Percentiles rank a stretch among this genome's conserved stretches.
Evolutionary conservation across 2,888 invertebrate genomes (phyloP).

Genomic region (Amorpha juglandis): DNA sequence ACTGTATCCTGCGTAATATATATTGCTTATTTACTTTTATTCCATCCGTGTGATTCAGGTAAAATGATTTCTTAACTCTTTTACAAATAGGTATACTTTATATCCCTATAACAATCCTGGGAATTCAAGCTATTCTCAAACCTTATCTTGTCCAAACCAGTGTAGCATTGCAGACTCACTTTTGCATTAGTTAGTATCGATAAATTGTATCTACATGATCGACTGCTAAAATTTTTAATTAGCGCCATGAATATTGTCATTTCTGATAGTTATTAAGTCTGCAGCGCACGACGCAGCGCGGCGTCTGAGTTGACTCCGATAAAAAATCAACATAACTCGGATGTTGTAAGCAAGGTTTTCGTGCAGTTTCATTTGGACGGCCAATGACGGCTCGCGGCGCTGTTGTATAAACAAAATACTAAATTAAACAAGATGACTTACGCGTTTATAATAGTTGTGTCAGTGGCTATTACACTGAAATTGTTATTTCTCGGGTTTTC

Average conservation of each 20-base stretch:
- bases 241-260: slow-evolving; percentile 30
- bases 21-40: too few species aligned
- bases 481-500: slow-evolving; percentile 74
- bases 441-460: slow-evolving; percentile 74
- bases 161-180: too few species aligned
- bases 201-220: too few species aligned
- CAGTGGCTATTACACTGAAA: slow-evolving; percentile 71
- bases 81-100: too few species aligned
- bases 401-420: slow-evolving; percentile 27
- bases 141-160: too few species aligned
- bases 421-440: slow-evolving; percentile 52
- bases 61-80: too few species aligned
- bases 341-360: slow-evolving; percentile 50
- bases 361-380: slow-evolving; percentile 61
- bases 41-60: too few species aligned
- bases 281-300: slow-evolving; percentile 28
- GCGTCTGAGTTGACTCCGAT: slow-evolving; percentile 58
- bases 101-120: too few species aligned
- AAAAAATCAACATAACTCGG: slow-evolving; percentile 62
- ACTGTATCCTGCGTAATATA: too few species aligned
- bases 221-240: neutral
- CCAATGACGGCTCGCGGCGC: slow-evolving; percentile 45
- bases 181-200: too few species aligned
- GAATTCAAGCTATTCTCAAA: too few species aligned
- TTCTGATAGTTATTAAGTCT: slow-evolving; percentile 51